These are phyloP conservation scores for Andricus grossulariae DNA, from an alignment of 1,140 invertebrate species.

Conservation along the genomic window DNA sequence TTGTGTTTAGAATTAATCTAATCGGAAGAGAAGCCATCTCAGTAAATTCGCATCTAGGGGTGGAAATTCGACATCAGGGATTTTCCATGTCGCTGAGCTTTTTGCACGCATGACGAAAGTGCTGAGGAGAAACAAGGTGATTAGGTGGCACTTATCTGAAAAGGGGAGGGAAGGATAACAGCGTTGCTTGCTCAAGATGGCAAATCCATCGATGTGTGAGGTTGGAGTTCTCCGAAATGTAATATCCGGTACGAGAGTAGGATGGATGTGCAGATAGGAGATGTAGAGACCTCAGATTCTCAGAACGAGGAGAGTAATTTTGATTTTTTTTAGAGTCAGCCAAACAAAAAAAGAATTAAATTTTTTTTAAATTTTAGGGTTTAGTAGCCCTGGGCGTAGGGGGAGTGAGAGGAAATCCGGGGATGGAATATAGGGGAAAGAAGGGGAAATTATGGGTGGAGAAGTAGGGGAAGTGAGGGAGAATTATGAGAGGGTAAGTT, in stretches of 20 bases:
- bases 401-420: no score
- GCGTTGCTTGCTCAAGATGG: constrained; percentile 25
- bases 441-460: no score
- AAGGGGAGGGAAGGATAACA: constrained; percentile 13
- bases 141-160: constrained; percentile 4
- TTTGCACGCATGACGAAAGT: constrained; percentile 24
- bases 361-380: no score
- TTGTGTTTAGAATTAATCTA: neutral
- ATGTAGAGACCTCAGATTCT: no score
- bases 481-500: no score
- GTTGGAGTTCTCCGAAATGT: neutral
- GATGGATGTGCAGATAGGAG: neutral
- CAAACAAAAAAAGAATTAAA: no score
- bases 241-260: constrained; percentile 23
- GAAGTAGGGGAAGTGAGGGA: no score
- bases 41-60: neutral
- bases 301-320: no score
- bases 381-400: no score
- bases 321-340: no score
- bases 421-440: no score
- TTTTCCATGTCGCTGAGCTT: constrained; percentile 19
- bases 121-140: constrained; percentile 23
- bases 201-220: neutral
- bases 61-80: neutral
- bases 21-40: neutral